phyloP scores from a whole-genome alignment of 2,797 vertebrate species.

The Ceryle rudis region DNA sequence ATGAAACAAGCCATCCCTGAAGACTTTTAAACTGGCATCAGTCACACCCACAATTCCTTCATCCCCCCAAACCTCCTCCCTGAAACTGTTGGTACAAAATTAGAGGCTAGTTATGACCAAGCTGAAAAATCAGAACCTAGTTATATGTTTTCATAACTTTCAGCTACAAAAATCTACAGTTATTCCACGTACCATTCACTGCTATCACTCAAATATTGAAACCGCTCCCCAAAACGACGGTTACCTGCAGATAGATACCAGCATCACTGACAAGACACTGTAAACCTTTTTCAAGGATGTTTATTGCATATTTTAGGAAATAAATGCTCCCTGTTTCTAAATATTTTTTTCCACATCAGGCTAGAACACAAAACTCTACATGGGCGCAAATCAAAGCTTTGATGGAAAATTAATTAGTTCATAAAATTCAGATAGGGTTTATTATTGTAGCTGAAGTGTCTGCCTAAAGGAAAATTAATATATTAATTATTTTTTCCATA shows the following conservation, averaged over 20 bases:
- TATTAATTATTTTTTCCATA: slow-evolving; percentile 50
- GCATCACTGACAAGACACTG: background rate
- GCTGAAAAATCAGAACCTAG: background rate
- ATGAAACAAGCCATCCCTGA: slow-evolving; percentile 4
- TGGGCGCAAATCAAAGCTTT: background rate
- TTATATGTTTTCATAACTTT: background rate
- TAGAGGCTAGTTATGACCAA: background rate
- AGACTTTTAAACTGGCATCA: slow-evolving; percentile 14
- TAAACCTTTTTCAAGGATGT: background rate
- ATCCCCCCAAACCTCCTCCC: background rate
- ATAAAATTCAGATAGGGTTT: slow-evolving; percentile 26
- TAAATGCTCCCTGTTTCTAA: slow-evolving; percentile 21
- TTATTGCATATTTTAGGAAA: slow-evolving; percentile 25
- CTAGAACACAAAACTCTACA: background rate
- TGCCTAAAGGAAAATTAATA: slow-evolving; percentile 49
- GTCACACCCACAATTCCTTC: background rate
- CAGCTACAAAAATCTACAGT: background rate
- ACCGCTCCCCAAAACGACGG: background rate
- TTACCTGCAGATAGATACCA: background rate
- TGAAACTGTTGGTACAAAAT: background rate
- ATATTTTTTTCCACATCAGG: background rate
- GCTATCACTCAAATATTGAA: background rate
- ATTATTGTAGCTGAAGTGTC: slow-evolving; percentile 50
- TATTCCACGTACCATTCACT: background rate
- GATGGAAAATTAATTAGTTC: slow-evolving; percentile 15